These are phyloP conservation scores for Suncus etruscus DNA, from an alignment of 2,113 vertebrate genomes.

Conservation along the genomic window DNA sequence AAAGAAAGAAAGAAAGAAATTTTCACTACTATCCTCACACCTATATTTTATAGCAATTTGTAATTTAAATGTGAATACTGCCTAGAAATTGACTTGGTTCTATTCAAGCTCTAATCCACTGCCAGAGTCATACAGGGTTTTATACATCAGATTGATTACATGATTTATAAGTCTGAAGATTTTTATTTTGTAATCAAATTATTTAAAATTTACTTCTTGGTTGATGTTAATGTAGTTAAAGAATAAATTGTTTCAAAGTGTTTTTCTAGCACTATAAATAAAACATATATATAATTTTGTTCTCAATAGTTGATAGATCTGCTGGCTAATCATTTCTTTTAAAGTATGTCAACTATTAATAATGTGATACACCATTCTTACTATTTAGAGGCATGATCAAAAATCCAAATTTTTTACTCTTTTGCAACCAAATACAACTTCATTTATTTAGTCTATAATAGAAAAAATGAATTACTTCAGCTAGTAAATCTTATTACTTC, in stretches of 20 bases:
- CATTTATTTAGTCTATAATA: background rate
- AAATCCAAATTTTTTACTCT: constrained; percentile 21
- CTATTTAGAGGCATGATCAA: background rate
- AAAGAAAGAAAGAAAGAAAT: too few species aligned
- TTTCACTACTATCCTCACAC: too few species aligned
- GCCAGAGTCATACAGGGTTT: background rate
- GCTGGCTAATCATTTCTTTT: background rate
- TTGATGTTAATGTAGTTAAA: background rate
- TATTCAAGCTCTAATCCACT: background rate
- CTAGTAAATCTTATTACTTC: background rate
- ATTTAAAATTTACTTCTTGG: background rate
- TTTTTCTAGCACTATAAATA: background rate
- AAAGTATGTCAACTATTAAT: background rate
- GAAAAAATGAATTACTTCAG: background rate
- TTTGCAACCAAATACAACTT: background rate
- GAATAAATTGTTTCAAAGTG: background rate
- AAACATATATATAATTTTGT: background rate
- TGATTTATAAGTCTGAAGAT: background rate
- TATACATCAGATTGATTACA: constrained; percentile 18
- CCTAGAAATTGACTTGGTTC: too few species aligned
- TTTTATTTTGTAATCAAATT: constrained; percentile 44
- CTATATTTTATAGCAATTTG: too few species aligned
- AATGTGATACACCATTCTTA: background rate
- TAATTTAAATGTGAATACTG: too few species aligned
- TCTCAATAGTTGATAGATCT: background rate